Percentiles rank a stretch among this genome's conserved stretches.
Conservation (phyloP, 2,888 invertebrate species). For the Cheilosia scutellata region DNA sequence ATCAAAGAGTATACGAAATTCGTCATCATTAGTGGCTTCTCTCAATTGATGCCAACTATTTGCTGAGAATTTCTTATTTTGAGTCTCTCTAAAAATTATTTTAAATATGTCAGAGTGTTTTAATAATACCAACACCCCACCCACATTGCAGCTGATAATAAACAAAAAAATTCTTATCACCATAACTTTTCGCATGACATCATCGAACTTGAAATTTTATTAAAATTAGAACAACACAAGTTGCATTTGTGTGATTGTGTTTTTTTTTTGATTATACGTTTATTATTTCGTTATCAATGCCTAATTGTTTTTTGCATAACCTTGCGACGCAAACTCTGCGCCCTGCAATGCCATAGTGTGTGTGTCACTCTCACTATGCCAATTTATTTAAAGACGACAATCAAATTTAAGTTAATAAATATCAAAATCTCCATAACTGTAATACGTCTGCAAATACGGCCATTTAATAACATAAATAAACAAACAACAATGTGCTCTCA, state of each 20-base stretch:
- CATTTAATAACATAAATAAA: neutral
- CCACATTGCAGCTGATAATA: constrained; percentile 1
- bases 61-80: too few species aligned
- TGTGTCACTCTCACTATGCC: constrained; percentile 15
- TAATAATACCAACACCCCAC: neutral
- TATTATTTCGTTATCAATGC: constrained; percentile 13
- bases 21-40: too few species aligned
- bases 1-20: too few species aligned
- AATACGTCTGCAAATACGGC: neutral
- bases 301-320: constrained; percentile 37
- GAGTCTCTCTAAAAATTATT: too few species aligned
- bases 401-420: constrained; percentile 40
- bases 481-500: neutral
- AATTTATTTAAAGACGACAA: constrained; percentile 29
- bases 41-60: too few species aligned
- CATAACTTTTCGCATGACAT: constrained; percentile 26
- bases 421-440: constrained; percentile 4
- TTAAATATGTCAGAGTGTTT: too few species aligned
- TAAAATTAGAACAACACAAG: constrained; percentile 6
- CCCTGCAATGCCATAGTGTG: constrained; percentile 20
- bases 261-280: neutral
- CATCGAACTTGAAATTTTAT: constrained; percentile 18
- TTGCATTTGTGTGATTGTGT: neutral
- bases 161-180: constrained; percentile 16
- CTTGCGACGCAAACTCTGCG: constrained; percentile 18